Base-by-base conservation (phyloP, 2,797 vertebrate genomes). In the Phoeniculus purpureus region DNA sequence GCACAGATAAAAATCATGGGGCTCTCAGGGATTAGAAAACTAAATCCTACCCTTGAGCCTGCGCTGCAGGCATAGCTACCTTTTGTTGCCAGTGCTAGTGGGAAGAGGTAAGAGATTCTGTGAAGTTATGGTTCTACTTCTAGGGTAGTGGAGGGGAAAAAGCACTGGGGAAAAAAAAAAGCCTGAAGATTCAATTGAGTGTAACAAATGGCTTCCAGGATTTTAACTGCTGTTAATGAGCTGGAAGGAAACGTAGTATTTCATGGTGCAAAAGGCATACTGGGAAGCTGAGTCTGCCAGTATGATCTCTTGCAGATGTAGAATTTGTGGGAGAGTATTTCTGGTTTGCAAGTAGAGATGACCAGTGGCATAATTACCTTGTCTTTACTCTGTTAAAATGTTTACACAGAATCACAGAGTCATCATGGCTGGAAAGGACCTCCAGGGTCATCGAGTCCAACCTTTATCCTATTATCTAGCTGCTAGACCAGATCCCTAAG, bases 1-100 rank as follows among this genome's bases (percentile, higher is more conserved):
- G 62, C 10, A 13, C n/a, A 56, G 45, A 15, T 2, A 32, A 51
- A 79, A 58, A 68, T 21, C 21, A 17, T 0, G 0, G 22, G 43
- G 34, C 22, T 68, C 62, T 40, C 58, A 21, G 12, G 34, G n/a
- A 15, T 47, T 29, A 76, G 34, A 25, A 67, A 32, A 22, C 21
- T 22, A 48, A 21, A 17, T 48, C 56, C 26, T 31, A 16, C 19
- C 72, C 80, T n/a, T 40, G 14, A 70, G 23, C 65, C 55, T 74
- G 27, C 9, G 25, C n/a, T 16, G 2, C 4, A 64, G 48, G 17
- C 9, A 9, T 40, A 50, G 29, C 25, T 71, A 37, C 23, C 7
- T 31, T 25, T 54, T 11, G 7, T 60, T 54, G 43, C 47, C 72
- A 32, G 11, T 51, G 25, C n/a, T 80, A 16, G 22, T 10, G 74